These are phyloP conservation scores for Tinamus major DNA, from an alignment of 2,797 vertebrate genomes.

Conservation along the genomic window DNA sequence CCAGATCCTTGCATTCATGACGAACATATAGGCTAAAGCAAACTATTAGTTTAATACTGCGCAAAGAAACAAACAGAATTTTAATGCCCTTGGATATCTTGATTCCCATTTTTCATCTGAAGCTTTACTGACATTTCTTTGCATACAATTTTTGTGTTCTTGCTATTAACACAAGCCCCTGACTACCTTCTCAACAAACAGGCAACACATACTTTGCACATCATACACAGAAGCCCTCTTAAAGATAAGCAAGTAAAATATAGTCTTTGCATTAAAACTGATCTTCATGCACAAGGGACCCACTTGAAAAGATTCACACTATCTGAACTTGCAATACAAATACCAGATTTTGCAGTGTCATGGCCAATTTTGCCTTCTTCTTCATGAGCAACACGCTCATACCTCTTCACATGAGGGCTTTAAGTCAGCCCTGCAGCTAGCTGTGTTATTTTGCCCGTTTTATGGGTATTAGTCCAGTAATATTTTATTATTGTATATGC, in stretches of 20 bases:
- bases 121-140: background rate
- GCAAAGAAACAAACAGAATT: background rate
- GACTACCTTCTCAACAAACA: background rate
- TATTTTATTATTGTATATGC: too few species aligned
- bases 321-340: background rate
- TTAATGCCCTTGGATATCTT: background rate
- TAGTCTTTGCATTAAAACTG: too few species aligned
- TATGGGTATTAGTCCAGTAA: background rate
- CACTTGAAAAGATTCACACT: background rate
- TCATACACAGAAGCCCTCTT: accelerated
- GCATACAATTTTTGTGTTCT: background rate
- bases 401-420: background rate
- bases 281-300: too few species aligned
- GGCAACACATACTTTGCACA: accelerated
- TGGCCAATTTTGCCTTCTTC: background rate
- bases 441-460: too few species aligned
- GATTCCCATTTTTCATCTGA: background rate
- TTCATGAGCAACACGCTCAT: background rate
- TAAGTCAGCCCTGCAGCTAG: background rate
- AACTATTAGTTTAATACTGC: background rate
- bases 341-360: accelerated
- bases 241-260: background rate
- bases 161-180: background rate
- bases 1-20: too few species aligned
- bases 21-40: background rate